Evolutionary conservation across 2,113 vertebrate genomes (phyloP).

Genomic region (Taxidea taxus): DNA sequence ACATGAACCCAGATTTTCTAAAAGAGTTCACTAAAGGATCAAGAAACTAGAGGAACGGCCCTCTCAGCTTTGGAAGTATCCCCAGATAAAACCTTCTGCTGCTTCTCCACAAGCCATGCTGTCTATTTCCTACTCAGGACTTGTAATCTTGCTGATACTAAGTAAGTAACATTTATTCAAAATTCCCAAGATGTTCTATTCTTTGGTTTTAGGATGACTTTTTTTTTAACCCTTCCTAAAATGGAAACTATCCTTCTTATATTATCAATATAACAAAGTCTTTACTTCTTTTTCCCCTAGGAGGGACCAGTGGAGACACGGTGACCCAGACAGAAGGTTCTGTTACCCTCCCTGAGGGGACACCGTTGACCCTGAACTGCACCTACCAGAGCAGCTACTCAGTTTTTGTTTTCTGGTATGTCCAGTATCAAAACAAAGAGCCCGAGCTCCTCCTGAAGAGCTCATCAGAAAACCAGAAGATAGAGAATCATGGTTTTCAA

Average conservation of each 20-base stretch:
- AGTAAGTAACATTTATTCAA: slow-evolving; percentile 1
- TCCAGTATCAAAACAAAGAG: neutral
- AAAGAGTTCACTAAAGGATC: neutral
- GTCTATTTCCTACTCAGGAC: neutral
- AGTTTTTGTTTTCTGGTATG: neutral
- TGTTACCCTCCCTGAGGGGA: neutral
- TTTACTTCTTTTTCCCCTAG: neutral
- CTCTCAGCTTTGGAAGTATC: neutral
- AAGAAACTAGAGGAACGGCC: neutral
- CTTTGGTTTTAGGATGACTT: neutral
- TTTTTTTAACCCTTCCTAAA: neutral
- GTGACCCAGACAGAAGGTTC: neutral
- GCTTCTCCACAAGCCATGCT: neutral
- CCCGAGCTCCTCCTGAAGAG: slow-evolving; percentile 26
- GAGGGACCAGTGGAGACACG: neutral
- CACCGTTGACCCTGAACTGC: neutral
- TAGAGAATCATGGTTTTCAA: neutral
- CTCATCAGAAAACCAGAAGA: neutral
- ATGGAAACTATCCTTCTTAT: neutral
- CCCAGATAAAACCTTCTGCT: neutral
- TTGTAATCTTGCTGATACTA: neutral
- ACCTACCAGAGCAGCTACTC: neutral
- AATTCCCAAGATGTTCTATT: neutral
- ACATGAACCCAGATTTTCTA: neutral
- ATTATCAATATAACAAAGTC: neutral